phyloP scores from a whole-genome alignment of 2,113 vertebrate species.

The Megaceryle maxima region DNA sequence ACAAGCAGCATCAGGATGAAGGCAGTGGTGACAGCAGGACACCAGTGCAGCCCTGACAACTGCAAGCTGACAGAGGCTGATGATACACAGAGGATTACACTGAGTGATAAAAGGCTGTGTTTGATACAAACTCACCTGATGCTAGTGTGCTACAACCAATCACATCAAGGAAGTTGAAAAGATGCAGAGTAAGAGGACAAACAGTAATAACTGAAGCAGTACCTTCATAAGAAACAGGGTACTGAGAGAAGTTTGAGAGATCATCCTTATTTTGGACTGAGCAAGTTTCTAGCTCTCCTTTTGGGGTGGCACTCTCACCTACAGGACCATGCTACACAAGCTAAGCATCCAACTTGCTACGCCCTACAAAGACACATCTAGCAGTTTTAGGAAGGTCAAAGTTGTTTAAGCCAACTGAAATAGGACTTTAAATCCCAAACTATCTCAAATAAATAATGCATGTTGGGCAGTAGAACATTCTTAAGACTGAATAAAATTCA shows the following conservation, averaged over 20 bases:
- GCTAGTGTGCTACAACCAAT: not conserved
- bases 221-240: not conserved
- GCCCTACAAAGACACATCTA: not conserved
- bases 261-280: not conserved
- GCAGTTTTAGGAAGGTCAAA: not conserved
- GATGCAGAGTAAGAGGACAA: not conserved
- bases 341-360: not conserved
- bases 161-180: not conserved
- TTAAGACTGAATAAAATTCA: not conserved
- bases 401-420: not conserved
- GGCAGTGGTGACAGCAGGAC: not conserved
- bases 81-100: not conserved
- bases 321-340: not conserved
- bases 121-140: accelerated
- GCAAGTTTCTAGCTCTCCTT: not conserved
- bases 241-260: not conserved
- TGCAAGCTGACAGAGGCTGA: not conserved
- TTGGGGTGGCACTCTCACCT: not conserved
- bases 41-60: not conserved
- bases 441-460: not conserved
- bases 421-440: not conserved
- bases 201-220: not conserved
- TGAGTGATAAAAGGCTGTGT: not conserved
- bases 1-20: not conserved
- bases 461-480: not conserved